These are phyloP conservation scores for Coenobita brevimanus DNA, from an alignment of 1,140 invertebrate species.

Conservation along the genomic window DNA sequence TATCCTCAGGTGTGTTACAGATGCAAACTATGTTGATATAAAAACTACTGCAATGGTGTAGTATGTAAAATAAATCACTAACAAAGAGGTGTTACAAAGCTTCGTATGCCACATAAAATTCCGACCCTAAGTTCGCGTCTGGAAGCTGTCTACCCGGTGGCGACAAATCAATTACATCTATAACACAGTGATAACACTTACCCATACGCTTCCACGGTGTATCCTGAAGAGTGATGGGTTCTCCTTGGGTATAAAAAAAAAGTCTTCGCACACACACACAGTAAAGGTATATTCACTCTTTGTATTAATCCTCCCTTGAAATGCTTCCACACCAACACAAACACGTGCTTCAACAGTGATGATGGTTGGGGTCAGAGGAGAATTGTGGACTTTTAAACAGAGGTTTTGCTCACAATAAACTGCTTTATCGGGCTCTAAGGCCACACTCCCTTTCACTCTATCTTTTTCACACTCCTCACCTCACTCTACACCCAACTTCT, in stretches of 20 bases:
- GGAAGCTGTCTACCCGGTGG: too few relatives aligned
- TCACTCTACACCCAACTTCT: slow-evolving; percentile 60
- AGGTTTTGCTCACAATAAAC: slow-evolving; percentile 34
- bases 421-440: slow-evolving; percentile 3
- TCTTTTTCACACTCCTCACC: slow-evolving; percentile 54
- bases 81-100: too few relatives aligned
- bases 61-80: too few relatives aligned
- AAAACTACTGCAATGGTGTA: too few relatives aligned
- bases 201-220: not conserved
- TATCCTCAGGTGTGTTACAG: too few relatives aligned
- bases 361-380: slow-evolving; percentile 43
- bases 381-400: slow-evolving; percentile 8
- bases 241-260: not conserved
- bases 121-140: too few relatives aligned
- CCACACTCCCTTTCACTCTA: slow-evolving; percentile 51
- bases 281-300: not conserved
- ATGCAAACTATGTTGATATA: too few relatives aligned
- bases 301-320: slow-evolving; percentile 31
- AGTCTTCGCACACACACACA: slow-evolving; percentile 15
- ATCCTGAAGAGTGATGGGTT: too few relatives aligned
- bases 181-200: not conserved
- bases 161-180: too few relatives aligned
- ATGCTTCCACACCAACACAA: slow-evolving; percentile 35
- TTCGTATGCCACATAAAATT: too few relatives aligned
- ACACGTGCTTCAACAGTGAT: slow-evolving; percentile 48